phyloP scores from a whole-genome alignment of 2,797 vertebrate genomes.

The Acipenser oxyrinchus region DNA sequence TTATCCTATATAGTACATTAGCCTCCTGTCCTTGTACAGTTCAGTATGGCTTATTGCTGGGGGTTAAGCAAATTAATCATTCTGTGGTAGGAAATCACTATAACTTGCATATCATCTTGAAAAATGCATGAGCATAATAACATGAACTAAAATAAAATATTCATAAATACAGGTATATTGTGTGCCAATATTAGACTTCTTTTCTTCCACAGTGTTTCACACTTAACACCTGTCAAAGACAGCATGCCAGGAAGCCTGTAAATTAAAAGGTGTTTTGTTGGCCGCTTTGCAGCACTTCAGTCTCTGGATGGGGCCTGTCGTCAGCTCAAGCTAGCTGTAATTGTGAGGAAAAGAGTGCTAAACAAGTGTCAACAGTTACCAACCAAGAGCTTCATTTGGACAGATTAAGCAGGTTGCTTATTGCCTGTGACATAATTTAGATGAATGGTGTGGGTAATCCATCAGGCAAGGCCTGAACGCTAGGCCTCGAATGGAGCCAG shows the following conservation, averaged over 20 bases:
- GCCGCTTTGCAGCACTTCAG: conserved; percentile 1
- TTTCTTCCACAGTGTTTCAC: no score
- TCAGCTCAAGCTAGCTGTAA: conserved; percentile 39
- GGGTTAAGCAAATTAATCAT: no score
- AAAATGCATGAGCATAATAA: no score
- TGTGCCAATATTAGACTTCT: no score
- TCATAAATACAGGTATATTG: no score
- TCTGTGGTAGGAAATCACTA: no score
- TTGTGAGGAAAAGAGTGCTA: conserved; percentile 45
- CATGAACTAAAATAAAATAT: no score
- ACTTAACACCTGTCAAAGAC: no score
- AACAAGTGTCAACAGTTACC: conserved; percentile 51
- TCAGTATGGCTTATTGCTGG: no score
- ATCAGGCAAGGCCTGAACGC: conserved; percentile 41
- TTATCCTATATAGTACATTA: no score
- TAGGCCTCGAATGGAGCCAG: conserved; percentile 46
- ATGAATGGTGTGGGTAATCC: conserved; percentile 52
- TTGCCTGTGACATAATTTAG: conserved; percentile 54
- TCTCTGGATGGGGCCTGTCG: conserved; percentile 15
- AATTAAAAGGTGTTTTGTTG: not conserved
- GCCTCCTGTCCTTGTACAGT: no score
- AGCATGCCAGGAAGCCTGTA: not conserved
- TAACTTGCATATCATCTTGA: no score
- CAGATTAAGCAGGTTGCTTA: conserved; percentile 40
- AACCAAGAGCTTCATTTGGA: conserved; percentile 42